Conservation (phyloP, 2,797 vertebrate genomes). For the Neosilurus hyrtlii region DNA sequence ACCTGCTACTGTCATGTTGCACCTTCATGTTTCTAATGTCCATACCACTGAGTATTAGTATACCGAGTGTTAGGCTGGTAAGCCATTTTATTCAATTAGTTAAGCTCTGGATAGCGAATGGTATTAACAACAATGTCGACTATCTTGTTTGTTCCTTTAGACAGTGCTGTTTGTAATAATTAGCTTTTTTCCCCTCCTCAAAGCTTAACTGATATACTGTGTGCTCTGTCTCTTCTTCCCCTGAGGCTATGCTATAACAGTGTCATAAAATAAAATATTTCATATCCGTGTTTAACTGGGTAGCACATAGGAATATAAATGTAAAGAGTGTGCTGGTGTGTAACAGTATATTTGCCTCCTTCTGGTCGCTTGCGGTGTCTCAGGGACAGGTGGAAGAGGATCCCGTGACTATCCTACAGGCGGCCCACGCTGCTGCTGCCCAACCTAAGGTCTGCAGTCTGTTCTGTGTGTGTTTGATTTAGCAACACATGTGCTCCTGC, state of each 20-base stretch:
- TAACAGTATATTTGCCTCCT: conserved; percentile 69
- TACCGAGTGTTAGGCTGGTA: conserved; percentile 9
- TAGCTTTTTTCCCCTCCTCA: not conserved
- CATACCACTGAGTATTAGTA: conserved; percentile 39
- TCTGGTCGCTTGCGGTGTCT: conserved; percentile 61
- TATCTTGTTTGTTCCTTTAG: not conserved
- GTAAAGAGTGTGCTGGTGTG: conserved; percentile 28
- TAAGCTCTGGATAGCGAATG: not conserved
- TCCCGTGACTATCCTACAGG: conserved; percentile 70
- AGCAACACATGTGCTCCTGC: conserved; percentile 44
- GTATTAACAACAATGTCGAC: not conserved
- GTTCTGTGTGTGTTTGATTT: conserved; percentile 58
- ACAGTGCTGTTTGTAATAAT: not conserved
- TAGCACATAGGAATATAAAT: not conserved
- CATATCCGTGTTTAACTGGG: not conserved
- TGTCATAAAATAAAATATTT: not conserved
- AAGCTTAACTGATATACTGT: conserved; percentile 1
- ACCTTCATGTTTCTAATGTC: conserved; percentile 15
- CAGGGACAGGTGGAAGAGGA: conserved; percentile 80
- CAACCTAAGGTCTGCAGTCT: conserved; percentile 76
- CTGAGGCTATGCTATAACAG: no score
- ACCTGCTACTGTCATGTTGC: conserved; percentile 38
- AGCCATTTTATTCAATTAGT: not conserved
- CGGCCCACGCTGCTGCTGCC: conserved; percentile 70
- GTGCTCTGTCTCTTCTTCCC: not conserved